These are phyloP conservation scores for Agrotis exclamationis DNA, from an alignment of 2,888 invertebrate genomes.

Conservation along the genomic window DNA sequence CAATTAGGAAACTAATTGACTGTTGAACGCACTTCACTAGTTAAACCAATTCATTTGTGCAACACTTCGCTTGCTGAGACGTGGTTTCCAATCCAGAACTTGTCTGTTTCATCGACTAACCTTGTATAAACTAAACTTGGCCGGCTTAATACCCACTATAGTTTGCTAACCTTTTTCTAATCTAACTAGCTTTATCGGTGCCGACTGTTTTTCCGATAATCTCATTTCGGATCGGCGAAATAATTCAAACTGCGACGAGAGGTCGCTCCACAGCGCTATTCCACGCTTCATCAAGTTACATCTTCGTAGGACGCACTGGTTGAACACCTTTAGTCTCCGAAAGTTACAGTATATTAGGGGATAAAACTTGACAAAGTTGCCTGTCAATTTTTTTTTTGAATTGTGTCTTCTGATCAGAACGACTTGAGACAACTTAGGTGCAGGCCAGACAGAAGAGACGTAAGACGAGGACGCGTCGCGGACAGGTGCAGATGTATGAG, in stretches of 20 bases:
- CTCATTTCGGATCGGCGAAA: background rate
- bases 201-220: background rate
- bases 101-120: background rate
- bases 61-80: background rate
- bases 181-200: background rate
- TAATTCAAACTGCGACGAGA: background rate
- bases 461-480: too few species aligned
- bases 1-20: constrained; percentile 10
- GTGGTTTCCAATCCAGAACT: background rate
- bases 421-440: background rate
- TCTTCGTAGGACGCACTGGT: background rate
- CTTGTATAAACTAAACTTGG: background rate
- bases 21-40: constrained; percentile 1
- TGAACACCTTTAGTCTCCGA: too few species aligned
- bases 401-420: background rate
- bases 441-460: too few species aligned
- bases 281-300: background rate
- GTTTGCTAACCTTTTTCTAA: background rate
- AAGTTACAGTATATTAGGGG: background rate
- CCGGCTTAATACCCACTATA: background rate
- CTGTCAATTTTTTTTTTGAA: too few species aligned
- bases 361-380: background rate
- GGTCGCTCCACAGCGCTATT: background rate
- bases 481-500: too few species aligned
- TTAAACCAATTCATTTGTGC: background rate